Evolutionary conservation across 2,888 invertebrate species (phyloP).

Genomic region (Acrobeloides nanus): DNA sequence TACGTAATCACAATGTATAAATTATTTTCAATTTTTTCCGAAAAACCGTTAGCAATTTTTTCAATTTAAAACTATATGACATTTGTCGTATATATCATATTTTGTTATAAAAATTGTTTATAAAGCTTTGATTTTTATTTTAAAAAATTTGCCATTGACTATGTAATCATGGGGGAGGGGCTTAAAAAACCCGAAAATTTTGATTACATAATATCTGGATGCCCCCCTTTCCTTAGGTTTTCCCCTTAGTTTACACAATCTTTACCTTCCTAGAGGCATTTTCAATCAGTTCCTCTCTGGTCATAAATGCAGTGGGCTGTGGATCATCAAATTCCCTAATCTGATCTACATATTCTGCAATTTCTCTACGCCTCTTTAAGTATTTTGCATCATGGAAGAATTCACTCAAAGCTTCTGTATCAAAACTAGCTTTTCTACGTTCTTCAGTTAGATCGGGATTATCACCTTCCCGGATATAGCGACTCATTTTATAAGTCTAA

Average conservation of each 20-base stretch:
- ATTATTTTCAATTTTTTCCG: too few relatives aligned
- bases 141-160: too few relatives aligned
- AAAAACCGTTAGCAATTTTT: too few relatives aligned
- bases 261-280: constrained; percentile 49
- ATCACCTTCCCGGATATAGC: constrained; percentile 32
- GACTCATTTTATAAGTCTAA: constrained; percentile 27
- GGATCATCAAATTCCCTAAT: constrained; percentile 46
- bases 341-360: constrained; percentile 40
- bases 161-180: too few relatives aligned
- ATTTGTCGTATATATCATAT: too few relatives aligned
- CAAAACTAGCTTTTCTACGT: constrained; percentile 25
- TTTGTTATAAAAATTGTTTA: too few relatives aligned
- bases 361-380: constrained; percentile 36
- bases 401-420: constrained; percentile 24
- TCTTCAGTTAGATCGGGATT: constrained; percentile 37
- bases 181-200: too few relatives aligned
- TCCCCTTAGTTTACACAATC: neutral
- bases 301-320: constrained; percentile 45
- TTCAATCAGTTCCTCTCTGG: constrained; percentile 51
- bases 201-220: too few relatives aligned
- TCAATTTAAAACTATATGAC: too few relatives aligned
- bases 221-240: neutral
- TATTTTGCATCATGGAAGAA: constrained; percentile 27
- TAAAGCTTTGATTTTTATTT: too few relatives aligned
- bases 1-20: too few relatives aligned